Evolutionary conservation across 64 coral and sea anemone genomes (phyloP).

Genomic region (Montipora efflorescens): DNA sequence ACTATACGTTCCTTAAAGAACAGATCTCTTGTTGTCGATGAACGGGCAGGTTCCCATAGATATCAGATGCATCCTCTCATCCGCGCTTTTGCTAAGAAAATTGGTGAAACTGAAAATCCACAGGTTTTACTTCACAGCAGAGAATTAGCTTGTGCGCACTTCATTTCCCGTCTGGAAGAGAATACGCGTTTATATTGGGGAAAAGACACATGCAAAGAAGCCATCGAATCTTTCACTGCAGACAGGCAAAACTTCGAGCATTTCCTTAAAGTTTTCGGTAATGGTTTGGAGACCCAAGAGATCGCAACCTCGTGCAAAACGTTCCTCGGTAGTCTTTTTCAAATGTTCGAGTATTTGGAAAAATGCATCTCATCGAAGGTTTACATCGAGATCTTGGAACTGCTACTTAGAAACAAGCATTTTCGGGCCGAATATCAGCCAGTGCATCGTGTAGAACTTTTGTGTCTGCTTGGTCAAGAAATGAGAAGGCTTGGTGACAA

Average conservation of each 20-base stretch:
- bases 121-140: not conserved
- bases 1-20: slow-evolving; percentile 33
- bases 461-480: slow-evolving; percentile 58
- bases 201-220: slow-evolving; percentile 56
- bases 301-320: too few species aligned
- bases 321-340: not conserved
- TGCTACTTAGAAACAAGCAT: not conserved
- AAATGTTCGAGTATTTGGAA: slow-evolving; percentile 21
- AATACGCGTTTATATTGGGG: slow-evolving; percentile 36
- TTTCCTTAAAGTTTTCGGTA: not conserved
- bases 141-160: slow-evolving; percentile 30
- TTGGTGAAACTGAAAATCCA: not conserved
- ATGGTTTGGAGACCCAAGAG: not conserved
- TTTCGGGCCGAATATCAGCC: not conserved
- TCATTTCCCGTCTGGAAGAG: not conserved
- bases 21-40: slow-evolving; percentile 39
- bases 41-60: not conserved
- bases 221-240: slow-evolving; percentile 37
- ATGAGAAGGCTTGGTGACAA: slow-evolving; percentile 21
- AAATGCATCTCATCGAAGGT: slow-evolving; percentile 36
- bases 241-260: slow-evolving; percentile 63
- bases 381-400: not conserved
- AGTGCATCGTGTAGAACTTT: slow-evolving; percentile 13
- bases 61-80: slow-evolving; percentile 73
- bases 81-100: slow-evolving; percentile 30